Base-by-base conservation (phyloP, 1,140 invertebrate species). In the Drosophila nikananu region DNA sequence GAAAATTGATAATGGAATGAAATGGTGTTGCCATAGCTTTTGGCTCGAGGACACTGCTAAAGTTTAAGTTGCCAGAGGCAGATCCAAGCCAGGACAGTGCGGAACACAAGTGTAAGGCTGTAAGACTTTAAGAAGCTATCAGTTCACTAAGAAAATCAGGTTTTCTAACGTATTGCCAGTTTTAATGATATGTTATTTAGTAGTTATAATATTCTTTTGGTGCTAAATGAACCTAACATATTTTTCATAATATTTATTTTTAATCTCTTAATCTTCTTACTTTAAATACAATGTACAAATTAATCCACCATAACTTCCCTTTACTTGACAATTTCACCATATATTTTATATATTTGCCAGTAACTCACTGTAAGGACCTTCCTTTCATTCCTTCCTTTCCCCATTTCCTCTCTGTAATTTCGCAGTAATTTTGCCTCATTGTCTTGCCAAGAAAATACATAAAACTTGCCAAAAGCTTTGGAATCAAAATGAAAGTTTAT, bases 401-500 rank as follows among this genome's bases (percentile, higher is more conserved):
- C 8, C 15, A 37, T 49, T 49, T 67, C 37, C 51, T 48, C 27
- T 30, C 62, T 27, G 35, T 51, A 42, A 73, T 77, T 77, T 77
- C 21, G 23, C 32, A 44, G 46, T 59, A 65, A 77, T 77, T 77
- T 54, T 46, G 44, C 25, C 44, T 42, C 25, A 63, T 80, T 63
- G 44, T 59, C 78, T 79, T 80, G 80, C 68, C 80, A 83, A 70
- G 63, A 83, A 82, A 78, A 67, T 71, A 37, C 52, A 64, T 80
- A 68, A 68, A 60, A 62, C 51, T 67, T 59, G 77, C 59, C 77
- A 77, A 77, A 41, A 74, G 80, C 62, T 70, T 68, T 39, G 37
- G 65, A 80, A 44, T 75, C 70, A 81, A 62, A 67, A 66, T 68
- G 46, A 80, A 80, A 81, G 70, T 80, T 55, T 75, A 74, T 54